Evolutionary conservation across 2,113 vertebrate genomes (phyloP).

Genomic region (Marmota monax): DNA sequence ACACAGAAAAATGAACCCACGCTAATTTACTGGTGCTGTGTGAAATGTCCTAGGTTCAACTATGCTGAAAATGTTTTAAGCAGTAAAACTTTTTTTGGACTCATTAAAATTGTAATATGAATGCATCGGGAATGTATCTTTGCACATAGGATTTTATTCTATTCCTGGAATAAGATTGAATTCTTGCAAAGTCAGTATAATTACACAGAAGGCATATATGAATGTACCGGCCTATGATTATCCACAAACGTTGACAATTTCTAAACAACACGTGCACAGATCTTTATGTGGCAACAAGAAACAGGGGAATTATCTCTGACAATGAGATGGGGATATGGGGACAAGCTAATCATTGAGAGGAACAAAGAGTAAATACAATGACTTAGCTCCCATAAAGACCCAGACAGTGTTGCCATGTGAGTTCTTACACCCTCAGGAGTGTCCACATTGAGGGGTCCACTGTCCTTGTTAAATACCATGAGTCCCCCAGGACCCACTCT

Average conservation of each 20-base stretch:
- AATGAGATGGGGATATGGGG: constrained; percentile 34
- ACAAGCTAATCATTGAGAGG: constrained; percentile 50
- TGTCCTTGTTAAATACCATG: neutral
- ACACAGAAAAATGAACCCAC: neutral
- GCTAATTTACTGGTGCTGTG: constrained; percentile 6
- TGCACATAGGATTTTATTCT: constrained; percentile 68
- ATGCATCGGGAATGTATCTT: constrained; percentile 63
- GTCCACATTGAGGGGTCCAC: neutral
- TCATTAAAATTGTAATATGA: constrained; percentile 57
- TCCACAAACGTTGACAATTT: constrained; percentile 71
- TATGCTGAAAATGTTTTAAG: constrained; percentile 67
- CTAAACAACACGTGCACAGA: constrained; percentile 75
- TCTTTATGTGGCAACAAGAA: constrained; percentile 38
- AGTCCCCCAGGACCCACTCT: neutral
- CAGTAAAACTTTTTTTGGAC: constrained; percentile 33
- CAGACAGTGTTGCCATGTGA: neutral
- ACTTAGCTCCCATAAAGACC: neutral
- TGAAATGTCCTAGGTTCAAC: constrained; percentile 44
- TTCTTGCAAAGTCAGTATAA: constrained; percentile 68
- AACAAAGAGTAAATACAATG: constrained; percentile 31
- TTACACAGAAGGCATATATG: constrained; percentile 78
- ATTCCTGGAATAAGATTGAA: constrained; percentile 69
- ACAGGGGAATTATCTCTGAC: constrained; percentile 62
- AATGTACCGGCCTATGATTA: constrained; percentile 78
- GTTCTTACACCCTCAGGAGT: neutral